Conservation (phyloP, 2,797 vertebrate species). For the Valencia hispanica region DNA sequence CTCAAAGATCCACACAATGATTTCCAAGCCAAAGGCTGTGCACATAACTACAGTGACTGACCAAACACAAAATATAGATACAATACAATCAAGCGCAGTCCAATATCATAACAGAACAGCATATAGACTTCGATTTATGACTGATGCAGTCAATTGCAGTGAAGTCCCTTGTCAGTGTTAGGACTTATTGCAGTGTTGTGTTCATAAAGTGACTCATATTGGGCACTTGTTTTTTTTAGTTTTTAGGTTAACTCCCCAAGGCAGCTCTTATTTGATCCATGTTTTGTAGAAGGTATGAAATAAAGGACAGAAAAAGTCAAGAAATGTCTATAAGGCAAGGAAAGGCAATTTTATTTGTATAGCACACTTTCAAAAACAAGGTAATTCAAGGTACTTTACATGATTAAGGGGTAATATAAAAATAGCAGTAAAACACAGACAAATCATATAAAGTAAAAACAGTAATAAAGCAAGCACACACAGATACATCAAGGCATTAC, state of each 20-base stretch:
- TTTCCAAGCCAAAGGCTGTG: conserved; percentile 6
- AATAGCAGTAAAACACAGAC: too few species aligned
- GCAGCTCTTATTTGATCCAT: conserved; percentile 36
- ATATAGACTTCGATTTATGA: background rate
- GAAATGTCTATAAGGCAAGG: too few species aligned
- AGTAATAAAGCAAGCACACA: too few species aligned
- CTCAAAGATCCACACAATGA: conserved; percentile 13
- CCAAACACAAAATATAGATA: conserved; percentile 2
- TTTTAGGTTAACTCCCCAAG: conserved; percentile 40
- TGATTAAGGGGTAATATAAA: too few species aligned
- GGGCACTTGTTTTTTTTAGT: conserved; percentile 27
- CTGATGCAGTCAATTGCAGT: conserved; percentile 15
- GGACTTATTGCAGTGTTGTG: conserved; percentile 16
- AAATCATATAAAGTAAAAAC: too few species aligned
- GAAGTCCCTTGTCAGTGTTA: conserved; percentile 10
- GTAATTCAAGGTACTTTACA: too few species aligned
- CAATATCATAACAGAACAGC: conserved; percentile 1
- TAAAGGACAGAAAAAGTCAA: conserved; percentile 13
- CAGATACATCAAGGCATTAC: too few species aligned
- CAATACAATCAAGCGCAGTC: background rate
- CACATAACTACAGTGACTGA: conserved; percentile 16
- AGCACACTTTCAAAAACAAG: too few species aligned
- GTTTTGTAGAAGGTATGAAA: conserved; percentile 34
- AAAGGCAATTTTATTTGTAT: too few species aligned
- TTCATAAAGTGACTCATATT: conserved; percentile 33